These are phyloP conservation scores for Cordilura impudica DNA, from an alignment of 2,888 invertebrate genomes.

Conservation along the genomic window DNA sequence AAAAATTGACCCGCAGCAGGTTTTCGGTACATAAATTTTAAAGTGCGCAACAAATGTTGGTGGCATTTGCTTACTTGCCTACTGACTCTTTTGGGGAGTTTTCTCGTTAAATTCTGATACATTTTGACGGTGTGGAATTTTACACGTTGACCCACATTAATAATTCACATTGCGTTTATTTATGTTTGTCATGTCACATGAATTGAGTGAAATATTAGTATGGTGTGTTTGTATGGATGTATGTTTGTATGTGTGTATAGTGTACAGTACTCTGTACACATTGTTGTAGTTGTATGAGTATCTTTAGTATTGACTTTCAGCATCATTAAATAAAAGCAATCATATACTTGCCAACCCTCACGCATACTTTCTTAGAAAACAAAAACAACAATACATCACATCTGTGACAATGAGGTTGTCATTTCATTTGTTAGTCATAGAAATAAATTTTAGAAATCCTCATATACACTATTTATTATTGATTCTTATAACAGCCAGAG, in stretches of 20 bases:
- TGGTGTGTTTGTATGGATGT: neutral
- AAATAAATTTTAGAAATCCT: no score
- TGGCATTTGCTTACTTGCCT: neutral
- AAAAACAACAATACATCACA: neutral
- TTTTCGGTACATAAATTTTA: neutral
- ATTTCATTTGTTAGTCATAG: no score
- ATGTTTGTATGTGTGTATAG: neutral
- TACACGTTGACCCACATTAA: constrained; percentile 59
- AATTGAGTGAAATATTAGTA: constrained; percentile 58
- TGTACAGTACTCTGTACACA: neutral
- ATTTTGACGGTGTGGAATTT: constrained; percentile 52
- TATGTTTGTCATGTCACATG: constrained; percentile 57
- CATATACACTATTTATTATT: no score
- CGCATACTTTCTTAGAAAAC: no score
- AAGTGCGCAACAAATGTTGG: neutral
- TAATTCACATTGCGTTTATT: constrained; percentile 55
- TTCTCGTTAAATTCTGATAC: constrained; percentile 36
- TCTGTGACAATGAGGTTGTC: no score
- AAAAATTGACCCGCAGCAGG: no score
- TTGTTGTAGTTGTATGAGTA: neutral
- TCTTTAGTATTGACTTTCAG: neutral
- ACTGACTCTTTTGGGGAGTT: neutral
- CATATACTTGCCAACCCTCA: neutral
- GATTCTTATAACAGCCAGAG: no score
- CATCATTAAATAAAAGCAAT: constrained; percentile 25